Base-by-base conservation (phyloP, 2,113 vertebrate species). In the Apteryx mantelli region DNA sequence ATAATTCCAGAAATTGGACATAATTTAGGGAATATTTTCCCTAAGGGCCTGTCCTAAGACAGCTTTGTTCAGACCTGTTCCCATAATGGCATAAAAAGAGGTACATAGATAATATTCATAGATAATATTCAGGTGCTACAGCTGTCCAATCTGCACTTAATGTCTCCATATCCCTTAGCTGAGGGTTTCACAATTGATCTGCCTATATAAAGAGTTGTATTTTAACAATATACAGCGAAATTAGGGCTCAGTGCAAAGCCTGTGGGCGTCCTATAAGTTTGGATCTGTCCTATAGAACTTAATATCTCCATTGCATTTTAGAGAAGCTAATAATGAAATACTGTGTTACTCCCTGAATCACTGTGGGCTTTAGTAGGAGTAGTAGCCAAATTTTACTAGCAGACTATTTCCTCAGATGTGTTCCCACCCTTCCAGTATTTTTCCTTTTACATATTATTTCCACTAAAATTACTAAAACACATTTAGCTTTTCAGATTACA, bases 361-460 rank as follows among this genome's bases (percentile, higher is more conserved):
- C 61, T 50, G 46, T 22, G 77, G n/a, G 32, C 36, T 56, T 82
- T 81, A 68, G n/a, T 36, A 74, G 63, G 7, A 91, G 60, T 60
- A 38, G 36, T 38, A 92, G 24, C 50, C 66, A 78, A 86, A 92
- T 95, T 91, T 97, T 87, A 84, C 80, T 84, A 84, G 77, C 80
- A 93, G 76, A 64, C 46, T 63, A 74, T 91, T 92, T 83, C 56
- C 73, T 96, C 56, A 92, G 77, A 64, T 64, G 36, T 60, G 42
- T 96, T 93, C 92, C 77, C 80, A 97, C 73, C 77, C 52, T 92
- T 90, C 71, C 1, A 1, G 46, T 92, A 64, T 79, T 91, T 82
- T 88, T 70, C 40, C 83, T 96, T 89, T 93, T 56, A 89, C 93
- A 94, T 95, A 86, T 68, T 68, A 95, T 93, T 96, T 97, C 94